A percentile compares a stretch with the other conserved stretches of the same genome.
phyloP scores from a whole-genome alignment of 1,140 invertebrate species.

The Pseudomyrmex flavicornis region DNA sequence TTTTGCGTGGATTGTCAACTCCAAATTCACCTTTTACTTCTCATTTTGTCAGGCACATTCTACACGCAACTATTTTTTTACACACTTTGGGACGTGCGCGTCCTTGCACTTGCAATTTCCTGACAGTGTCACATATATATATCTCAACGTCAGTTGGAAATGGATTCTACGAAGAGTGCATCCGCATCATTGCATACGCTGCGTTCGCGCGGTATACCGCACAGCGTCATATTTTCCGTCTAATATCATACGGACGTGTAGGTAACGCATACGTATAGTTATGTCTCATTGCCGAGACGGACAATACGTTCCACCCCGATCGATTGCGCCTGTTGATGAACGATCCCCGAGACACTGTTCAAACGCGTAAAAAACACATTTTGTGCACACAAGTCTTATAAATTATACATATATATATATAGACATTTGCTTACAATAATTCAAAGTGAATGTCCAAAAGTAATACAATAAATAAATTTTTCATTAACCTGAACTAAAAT shows the following conservation, averaged over 20 bases:
- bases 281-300: slow-evolving; percentile 22
- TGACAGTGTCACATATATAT: slow-evolving; percentile 7
- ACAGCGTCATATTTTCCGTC: slow-evolving; percentile 45
- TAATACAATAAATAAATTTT: not conserved
- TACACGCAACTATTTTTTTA: slow-evolving; percentile 39
- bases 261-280: slow-evolving; percentile 3
- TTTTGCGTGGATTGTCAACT: not conserved
- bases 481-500: not conserved
- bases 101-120: slow-evolving; percentile 47
- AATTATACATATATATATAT: not conserved
- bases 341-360: slow-evolving; percentile 11
- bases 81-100: not conserved
- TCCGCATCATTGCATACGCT: slow-evolving; percentile 20
- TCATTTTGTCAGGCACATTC: not conserved
- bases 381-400: not conserved
- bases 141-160: slow-evolving; percentile 45
- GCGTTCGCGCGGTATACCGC: not conserved
- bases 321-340: slow-evolving; percentile 35
- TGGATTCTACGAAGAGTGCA: slow-evolving; percentile 40
- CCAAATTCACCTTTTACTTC: not conserved
- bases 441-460: not conserved
- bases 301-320: slow-evolving; percentile 41
- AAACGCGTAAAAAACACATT: not conserved
- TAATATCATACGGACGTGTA: slow-evolving; percentile 22
- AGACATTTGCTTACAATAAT: not conserved